Evolutionary conservation across 2,797 vertebrate genomes (phyloP).

Genomic region (Phataginus tricuspis): DNA sequence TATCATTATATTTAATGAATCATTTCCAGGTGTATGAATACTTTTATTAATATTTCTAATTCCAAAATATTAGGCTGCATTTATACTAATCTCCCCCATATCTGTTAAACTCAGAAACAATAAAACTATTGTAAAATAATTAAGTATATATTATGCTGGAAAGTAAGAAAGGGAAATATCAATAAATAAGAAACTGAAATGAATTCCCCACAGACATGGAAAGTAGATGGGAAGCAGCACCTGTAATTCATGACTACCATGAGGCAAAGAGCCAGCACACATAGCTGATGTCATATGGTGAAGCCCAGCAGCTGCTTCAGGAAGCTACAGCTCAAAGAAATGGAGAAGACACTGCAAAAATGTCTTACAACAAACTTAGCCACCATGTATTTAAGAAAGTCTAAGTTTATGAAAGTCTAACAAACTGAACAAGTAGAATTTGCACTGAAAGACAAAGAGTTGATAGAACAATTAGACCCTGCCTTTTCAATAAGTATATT

Average conservation of each 20-base stretch:
- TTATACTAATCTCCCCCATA: neutral
- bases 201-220: neutral
- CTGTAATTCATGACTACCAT: neutral
- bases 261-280: neutral
- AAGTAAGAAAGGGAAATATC: neutral
- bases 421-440: neutral
- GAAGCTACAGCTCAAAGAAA: neutral
- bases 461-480: neutral
- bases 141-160: neutral
- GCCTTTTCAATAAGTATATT: neutral
- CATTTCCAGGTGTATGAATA: neutral
- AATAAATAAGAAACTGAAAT: neutral
- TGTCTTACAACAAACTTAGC: neutral
- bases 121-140: neutral
- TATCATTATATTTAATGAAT: neutral
- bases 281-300: neutral
- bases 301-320: neutral
- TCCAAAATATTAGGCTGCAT: neutral
- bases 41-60: constrained; percentile 30
- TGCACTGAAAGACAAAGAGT: neutral
- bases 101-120: neutral
- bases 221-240: neutral
- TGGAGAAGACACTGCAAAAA: neutral
- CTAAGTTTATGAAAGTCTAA: neutral
- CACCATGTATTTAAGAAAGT: neutral